These are phyloP conservation scores for Turdus rufiventris DNA, from an alignment of 2,113 vertebrate species.

Conservation along the genomic window DNA sequence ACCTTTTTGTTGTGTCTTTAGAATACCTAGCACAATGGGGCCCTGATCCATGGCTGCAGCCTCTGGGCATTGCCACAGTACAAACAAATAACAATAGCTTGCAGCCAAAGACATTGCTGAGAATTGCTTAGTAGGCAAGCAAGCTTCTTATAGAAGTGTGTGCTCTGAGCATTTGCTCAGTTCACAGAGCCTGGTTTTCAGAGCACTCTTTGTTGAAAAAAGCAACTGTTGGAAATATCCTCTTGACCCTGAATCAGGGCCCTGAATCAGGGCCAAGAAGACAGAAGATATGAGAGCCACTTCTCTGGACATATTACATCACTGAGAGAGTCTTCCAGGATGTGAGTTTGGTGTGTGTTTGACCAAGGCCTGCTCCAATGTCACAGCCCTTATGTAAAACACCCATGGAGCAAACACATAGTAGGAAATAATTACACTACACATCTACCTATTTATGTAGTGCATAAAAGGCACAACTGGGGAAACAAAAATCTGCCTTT, in stretches of 20 bases:
- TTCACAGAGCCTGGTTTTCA: slow-evolving; percentile 44
- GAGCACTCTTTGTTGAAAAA: slow-evolving; percentile 39
- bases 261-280: not conserved
- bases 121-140: slow-evolving; percentile 54
- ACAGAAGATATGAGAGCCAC: not conserved
- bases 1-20: slow-evolving; percentile 47
- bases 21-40: slow-evolving; percentile 39
- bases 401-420: not conserved
- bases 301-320: not conserved
- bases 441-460: not conserved
- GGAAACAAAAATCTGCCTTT: not conserved
- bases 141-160: slow-evolving; percentile 56
- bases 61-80: slow-evolving; percentile 50
- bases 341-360: not conserved
- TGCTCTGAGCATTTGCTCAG: slow-evolving; percentile 17
- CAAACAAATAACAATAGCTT: slow-evolving; percentile 58
- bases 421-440: not conserved
- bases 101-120: slow-evolving; percentile 46
- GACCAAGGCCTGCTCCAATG: not conserved
- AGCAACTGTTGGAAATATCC: slow-evolving; percentile 15
- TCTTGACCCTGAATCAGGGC: slow-evolving; percentile 21
- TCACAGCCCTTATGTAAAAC: not conserved
- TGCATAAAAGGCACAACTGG: not conserved
- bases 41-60: slow-evolving; percentile 38
- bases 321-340: not conserved